Percentiles rank a stretch among this genome's conserved stretches.
Conservation (phyloP, 2,113 vertebrate genomes). For the Semnopithecus entellus region DNA sequence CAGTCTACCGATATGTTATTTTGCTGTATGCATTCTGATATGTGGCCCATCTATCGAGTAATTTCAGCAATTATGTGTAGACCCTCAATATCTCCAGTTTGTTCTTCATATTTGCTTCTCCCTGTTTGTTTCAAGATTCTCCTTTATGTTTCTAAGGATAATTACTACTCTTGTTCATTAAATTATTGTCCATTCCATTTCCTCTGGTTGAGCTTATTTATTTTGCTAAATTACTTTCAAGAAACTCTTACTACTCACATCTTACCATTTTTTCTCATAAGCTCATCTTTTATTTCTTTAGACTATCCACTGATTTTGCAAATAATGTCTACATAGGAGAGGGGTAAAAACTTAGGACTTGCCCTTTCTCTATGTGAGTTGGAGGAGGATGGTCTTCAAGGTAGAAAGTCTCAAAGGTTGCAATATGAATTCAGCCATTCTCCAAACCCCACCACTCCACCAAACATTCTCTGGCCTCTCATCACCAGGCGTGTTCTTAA, state of each 20-base stretch:
- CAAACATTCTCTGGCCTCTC: no score
- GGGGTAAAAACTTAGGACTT: neutral
- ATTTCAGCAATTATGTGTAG: neutral
- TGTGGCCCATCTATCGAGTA: neutral
- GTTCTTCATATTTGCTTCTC: neutral
- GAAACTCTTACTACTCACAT: neutral
- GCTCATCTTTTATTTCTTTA: neutral
- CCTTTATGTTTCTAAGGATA: neutral
- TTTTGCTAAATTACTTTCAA: neutral
- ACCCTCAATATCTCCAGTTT: neutral
- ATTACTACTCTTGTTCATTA: neutral
- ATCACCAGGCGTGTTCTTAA: neutral
- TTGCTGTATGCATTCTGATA: neutral
- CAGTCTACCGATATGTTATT: neutral
- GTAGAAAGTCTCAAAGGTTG: neutral
- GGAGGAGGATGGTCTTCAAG: neutral
- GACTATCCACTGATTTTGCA: neutral
- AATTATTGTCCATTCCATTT: neutral
- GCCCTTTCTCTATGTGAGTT: neutral
- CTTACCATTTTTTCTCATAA: neutral
- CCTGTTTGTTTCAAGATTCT: neutral
- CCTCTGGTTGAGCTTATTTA: neutral
- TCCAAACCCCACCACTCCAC: neutral
- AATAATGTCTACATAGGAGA: neutral
- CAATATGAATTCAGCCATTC: neutral